Base-by-base conservation (phyloP, 2,113 vertebrate species). In the Uria lomvia region DNA sequence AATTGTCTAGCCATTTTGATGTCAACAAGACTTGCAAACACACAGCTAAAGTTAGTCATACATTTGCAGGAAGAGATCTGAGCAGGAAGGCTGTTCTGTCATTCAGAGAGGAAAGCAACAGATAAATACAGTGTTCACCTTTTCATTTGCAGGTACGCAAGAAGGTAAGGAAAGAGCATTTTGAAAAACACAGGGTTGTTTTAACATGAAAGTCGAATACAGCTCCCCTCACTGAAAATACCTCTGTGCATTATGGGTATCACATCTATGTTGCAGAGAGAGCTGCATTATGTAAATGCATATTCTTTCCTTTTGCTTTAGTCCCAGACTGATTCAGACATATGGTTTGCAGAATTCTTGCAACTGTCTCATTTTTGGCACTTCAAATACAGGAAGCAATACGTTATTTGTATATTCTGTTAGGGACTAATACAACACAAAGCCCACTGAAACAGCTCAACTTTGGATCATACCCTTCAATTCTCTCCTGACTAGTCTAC, bases 301-400 rank as follows among this genome's bases (percentile, higher is more conserved):
- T 94, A 94, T 62, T 87, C 77, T 66, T 94, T 94, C 70, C 49
- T 91, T 91, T 94, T 91, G 58, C 91, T 80, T 91, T 66, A 89
- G 62, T 27, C 74, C 50, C 87, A 87, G 85, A 86, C 93, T 94
- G 66, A 87, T 47, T 94, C 94, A 83, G 92, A 96, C 94, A 97
- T 97, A 97, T 97, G 91, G 95, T 96, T 95, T 94, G 92, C 93
- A 97, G 96, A 97, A 96, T 91, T 59, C 89, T 91, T 92, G 84
- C 84, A 94, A 96, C 92, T 88, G 77, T 95, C 94, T 95, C 94
- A 91, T 92, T 95, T 97, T 94, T 96, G 96, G 95, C 94, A 94
- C 95, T 96, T 96, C 92, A 90, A 92, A 91, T 92, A 91, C 94
- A 97, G 96, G 95, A 97, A 96, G 95, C 92, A 97, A 97, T 97